Percentiles rank a stretch among this genome's conserved stretches.
Conservation (phyloP, 2,888 invertebrate species). For the Morpho achilles region DNA sequence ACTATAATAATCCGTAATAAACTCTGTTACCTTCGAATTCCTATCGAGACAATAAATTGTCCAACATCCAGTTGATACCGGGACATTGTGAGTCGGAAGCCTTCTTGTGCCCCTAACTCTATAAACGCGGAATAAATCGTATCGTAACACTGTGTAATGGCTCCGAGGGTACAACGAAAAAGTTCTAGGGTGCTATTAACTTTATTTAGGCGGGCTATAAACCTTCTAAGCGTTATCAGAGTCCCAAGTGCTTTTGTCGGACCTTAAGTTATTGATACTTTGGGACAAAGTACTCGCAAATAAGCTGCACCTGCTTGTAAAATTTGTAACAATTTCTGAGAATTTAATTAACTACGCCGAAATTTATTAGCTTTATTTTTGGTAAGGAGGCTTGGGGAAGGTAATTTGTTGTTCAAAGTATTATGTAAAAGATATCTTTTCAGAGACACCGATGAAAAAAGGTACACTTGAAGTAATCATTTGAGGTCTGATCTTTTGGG, state of each 20-base stretch:
- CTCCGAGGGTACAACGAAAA: slow-evolving; percentile 69
- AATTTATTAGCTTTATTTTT: no score
- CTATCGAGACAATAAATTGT: slow-evolving; percentile 43
- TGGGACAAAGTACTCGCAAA: slow-evolving; percentile 35
- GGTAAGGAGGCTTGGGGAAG: no score
- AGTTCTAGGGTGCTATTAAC: slow-evolving; percentile 71
- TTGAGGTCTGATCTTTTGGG: no score
- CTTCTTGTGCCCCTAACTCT: slow-evolving; percentile 54
- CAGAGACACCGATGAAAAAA: no score
- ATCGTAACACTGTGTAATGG: slow-evolving; percentile 67
- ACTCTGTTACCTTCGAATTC: slow-evolving; percentile 4
- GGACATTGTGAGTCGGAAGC: slow-evolving; percentile 55
- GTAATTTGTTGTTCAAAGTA: no score
- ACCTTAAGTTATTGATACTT: slow-evolving; percentile 58
- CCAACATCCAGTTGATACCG: slow-evolving; percentile 59
- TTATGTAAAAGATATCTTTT: no score
- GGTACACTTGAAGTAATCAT: no score
- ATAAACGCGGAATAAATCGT: slow-evolving; percentile 72
- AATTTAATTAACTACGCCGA: neutral
- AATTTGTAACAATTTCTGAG: slow-evolving; percentile 11
- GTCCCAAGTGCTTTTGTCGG: slow-evolving; percentile 56
- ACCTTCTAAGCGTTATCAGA: slow-evolving; percentile 72
- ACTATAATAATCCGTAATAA: neutral
- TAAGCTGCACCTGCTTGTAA: slow-evolving; percentile 18
- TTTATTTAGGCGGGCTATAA: slow-evolving; percentile 76